Evolutionary conservation across 2,888 invertebrate species (phyloP).

Genomic region (Lamellibrachia columna): DNA sequence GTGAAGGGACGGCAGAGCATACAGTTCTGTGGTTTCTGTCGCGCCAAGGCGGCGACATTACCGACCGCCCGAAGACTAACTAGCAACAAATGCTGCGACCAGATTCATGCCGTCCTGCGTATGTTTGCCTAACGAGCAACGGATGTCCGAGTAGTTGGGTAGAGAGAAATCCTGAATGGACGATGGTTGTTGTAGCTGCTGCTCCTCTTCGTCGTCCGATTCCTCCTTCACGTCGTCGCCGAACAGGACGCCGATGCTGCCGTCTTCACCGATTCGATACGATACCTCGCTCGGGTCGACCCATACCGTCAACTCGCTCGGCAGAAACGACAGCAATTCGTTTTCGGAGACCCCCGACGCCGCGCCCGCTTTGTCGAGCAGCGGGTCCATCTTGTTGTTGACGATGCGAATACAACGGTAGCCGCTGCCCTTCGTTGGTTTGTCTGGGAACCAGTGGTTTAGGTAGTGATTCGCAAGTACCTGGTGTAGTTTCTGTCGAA

Average conservation of each 20-base stretch:
- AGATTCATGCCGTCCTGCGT: slow-evolving; percentile 17
- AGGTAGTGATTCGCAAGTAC: slow-evolving; percentile 67
- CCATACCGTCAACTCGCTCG: slow-evolving; percentile 80
- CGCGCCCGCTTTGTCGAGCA: slow-evolving; percentile 74
- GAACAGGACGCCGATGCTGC: slow-evolving; percentile 72
- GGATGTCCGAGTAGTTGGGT: slow-evolving; percentile 17
- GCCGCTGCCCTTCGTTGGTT: slow-evolving; percentile 77
- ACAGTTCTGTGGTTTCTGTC: slow-evolving; percentile 1
- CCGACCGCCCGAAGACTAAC: slow-evolving; percentile 14
- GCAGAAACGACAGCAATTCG: slow-evolving; percentile 72
- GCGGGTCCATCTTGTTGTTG: slow-evolving; percentile 77
- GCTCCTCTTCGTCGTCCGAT: slow-evolving; percentile 20
- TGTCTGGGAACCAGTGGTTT: slow-evolving; percentile 80
- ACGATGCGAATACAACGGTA: slow-evolving; percentile 76
- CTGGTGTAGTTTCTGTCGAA: slow-evolving; percentile 34
- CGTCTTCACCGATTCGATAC: slow-evolving; percentile 75
- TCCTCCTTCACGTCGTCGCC: slow-evolving; percentile 5
- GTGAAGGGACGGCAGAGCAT: slow-evolving; percentile 16
- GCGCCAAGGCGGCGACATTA: slow-evolving; percentile 23
- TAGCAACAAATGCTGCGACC: slow-evolving; percentile 9
- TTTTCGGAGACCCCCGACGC: slow-evolving; percentile 73
- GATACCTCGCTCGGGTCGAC: slow-evolving; percentile 80
- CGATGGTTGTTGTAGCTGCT: slow-evolving; percentile 20
- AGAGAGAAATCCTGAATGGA: slow-evolving; percentile 22
- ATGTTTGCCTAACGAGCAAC: slow-evolving; percentile 16